Evolutionary conservation across 2,113 vertebrate genomes (phyloP).

Genomic region (Bambusicola thoracicus): DNA sequence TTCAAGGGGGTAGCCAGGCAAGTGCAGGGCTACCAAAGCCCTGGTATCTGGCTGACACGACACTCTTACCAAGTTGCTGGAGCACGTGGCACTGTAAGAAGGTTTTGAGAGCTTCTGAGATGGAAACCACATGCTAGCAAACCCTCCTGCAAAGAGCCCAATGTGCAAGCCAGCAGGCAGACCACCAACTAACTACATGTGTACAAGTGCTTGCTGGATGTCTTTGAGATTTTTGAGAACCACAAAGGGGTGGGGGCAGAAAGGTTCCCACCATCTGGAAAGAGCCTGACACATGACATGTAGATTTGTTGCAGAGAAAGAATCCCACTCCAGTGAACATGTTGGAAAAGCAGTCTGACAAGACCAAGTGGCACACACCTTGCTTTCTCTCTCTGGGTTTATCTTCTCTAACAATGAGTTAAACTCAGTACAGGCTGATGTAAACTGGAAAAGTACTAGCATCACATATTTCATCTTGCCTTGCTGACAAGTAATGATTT

Average conservation of each 20-base stretch:
- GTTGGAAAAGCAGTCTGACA: slow-evolving; percentile 24
- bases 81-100: neutral
- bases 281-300: neutral
- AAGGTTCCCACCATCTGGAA: slow-evolving; percentile 33
- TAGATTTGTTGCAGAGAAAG: neutral
- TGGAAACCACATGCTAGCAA: slow-evolving; percentile 55
- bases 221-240: slow-evolving; percentile 7
- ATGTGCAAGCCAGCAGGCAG: neutral
- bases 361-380: neutral
- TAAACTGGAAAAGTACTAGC: neutral
- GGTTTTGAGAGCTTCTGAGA: slow-evolving; percentile 39
- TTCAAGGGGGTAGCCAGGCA: neutral
- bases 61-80: neutral
- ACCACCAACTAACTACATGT: slow-evolving; percentile 56
- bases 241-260: neutral
- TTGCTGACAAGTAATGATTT: slow-evolving; percentile 24
- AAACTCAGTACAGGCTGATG: neutral
- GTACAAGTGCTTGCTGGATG: neutral
- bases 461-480: neutral
- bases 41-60: neutral
- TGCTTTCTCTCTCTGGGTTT: neutral
- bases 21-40: neutral
- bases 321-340: neutral
- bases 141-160: slow-evolving; percentile 32
- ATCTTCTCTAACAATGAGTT: neutral